Conservation (phyloP, 2,888 invertebrate genomes). For the Noctua janthina region DNA sequence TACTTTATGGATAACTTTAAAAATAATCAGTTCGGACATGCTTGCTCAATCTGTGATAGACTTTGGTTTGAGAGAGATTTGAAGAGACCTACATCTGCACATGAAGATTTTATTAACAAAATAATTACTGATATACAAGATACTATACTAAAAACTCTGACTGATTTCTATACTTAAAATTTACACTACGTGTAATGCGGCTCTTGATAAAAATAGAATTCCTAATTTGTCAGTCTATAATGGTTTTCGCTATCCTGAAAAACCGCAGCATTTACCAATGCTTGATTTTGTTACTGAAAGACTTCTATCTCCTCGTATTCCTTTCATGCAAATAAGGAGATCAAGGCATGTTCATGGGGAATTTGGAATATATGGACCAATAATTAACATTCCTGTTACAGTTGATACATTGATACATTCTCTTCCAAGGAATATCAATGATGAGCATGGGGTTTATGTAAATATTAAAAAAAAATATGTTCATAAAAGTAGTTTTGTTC, state of each 20-base stretch:
- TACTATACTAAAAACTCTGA: too few species aligned
- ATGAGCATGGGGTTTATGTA: background rate
- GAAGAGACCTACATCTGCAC: background rate
- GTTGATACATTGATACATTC: background rate
- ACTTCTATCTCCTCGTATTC: background rate
- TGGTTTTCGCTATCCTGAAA: background rate
- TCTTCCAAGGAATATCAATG: background rate
- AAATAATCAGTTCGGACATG: background rate
- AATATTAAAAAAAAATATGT: background rate
- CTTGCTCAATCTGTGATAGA: background rate
- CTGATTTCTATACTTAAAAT: background rate
- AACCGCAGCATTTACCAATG: background rate
- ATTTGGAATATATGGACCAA: background rate
- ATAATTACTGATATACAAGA: background rate
- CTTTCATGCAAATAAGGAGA: background rate
- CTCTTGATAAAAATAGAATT: background rate
- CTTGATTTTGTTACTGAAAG: background rate
- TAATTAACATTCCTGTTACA: background rate
- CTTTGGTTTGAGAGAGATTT: background rate
- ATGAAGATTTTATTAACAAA: background rate
- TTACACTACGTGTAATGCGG: background rate
- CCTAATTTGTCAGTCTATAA: background rate
- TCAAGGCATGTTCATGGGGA: background rate
- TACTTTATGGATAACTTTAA: background rate
- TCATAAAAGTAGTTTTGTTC: background rate